Conservation (phyloP, 2,888 invertebrate species). For the Amaurobius ferox region DNA sequence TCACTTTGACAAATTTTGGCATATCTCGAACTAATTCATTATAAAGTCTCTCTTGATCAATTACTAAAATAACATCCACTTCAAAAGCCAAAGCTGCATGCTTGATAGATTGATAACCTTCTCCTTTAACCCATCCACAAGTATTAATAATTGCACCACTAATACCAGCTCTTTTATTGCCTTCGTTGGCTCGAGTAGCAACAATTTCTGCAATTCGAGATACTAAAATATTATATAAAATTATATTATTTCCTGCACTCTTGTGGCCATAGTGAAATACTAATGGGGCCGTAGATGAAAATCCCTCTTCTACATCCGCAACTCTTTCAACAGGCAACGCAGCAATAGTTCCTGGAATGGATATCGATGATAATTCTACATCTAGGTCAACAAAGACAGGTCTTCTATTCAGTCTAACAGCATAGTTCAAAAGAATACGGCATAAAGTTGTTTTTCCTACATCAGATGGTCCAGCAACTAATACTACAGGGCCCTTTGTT, state of each 20-base stretch:
- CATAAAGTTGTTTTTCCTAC: constrained; percentile 97
- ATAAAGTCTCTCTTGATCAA: constrained; percentile 97
- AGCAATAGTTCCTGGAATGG: constrained; percentile 94
- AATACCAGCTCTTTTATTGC: constrained; percentile 85
- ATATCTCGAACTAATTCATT: constrained; percentile 95
- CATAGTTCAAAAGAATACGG: constrained; percentile 93
- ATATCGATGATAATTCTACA: constrained; percentile 91
- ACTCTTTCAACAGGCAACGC: constrained; percentile 94
- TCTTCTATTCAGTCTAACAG: constrained; percentile 84
- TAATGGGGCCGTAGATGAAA: constrained; percentile 93
- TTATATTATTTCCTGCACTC: constrained; percentile 85
- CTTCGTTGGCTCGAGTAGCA: constrained; percentile 88
- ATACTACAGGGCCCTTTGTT: constrained; percentile 86
- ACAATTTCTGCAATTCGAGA: constrained; percentile 91
- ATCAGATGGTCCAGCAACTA: constrained; percentile 95
- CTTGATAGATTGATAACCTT: constrained; percentile 89
- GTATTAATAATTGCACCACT: constrained; percentile 96
- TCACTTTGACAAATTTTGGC: constrained; percentile 94
- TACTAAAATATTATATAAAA: constrained; percentile 89
- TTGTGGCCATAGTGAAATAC: constrained; percentile 96
- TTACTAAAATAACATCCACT: constrained; percentile 93
- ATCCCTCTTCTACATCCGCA: constrained; percentile 95
- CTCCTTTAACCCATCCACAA: constrained; percentile 95
- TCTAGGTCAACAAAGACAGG: constrained; percentile 97
- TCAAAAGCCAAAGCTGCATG: constrained; percentile 95